Percentiles rank a stretch among this genome's conserved stretches.
Evolutionary conservation across 2,888 invertebrate species (phyloP).

Genomic region (Sisyra nigra): DNA sequence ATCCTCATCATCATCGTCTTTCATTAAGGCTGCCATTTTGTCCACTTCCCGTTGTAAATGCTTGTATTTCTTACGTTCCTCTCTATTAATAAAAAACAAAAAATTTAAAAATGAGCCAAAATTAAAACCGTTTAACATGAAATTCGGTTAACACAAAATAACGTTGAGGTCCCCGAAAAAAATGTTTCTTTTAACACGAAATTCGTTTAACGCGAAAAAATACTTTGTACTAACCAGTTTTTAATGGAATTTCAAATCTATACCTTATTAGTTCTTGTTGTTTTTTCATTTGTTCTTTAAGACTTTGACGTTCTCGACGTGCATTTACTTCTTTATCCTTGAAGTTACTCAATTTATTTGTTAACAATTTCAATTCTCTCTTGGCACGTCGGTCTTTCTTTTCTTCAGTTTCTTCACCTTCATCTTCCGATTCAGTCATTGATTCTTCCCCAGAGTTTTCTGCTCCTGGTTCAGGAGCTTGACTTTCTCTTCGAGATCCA

Average conservation of each 20-base stretch:
- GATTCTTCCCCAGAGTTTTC: conserved; percentile 34
- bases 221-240: too few species aligned
- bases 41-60: conserved; percentile 75
- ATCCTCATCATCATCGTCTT: conserved; percentile 55
- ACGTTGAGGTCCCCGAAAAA: too few species aligned
- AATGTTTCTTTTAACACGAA: too few species aligned
- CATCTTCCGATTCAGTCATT: conserved; percentile 34
- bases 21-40: conserved; percentile 81
- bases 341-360: conserved; percentile 31
- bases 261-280: conserved; percentile 59
- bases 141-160: too few species aligned
- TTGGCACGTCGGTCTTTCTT: conserved; percentile 38
- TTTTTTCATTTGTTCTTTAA: conserved; percentile 67
- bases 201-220: too few species aligned
- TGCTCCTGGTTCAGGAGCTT: conserved; percentile 15
- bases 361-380: conserved; percentile 52
- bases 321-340: conserved; percentile 54
- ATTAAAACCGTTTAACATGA: neutral
- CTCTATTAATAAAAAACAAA: conserved; percentile 29
- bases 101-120: too few species aligned
- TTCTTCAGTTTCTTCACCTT: conserved; percentile 47
- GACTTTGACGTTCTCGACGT: conserved; percentile 58
- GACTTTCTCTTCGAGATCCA: conserved; percentile 23
- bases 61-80: conserved; percentile 70
- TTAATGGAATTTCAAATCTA: conserved; percentile 9